Evolutionary conservation across 2,797 vertebrate species (phyloP).

Genomic region (Hydrocynus forskahlii): DNA sequence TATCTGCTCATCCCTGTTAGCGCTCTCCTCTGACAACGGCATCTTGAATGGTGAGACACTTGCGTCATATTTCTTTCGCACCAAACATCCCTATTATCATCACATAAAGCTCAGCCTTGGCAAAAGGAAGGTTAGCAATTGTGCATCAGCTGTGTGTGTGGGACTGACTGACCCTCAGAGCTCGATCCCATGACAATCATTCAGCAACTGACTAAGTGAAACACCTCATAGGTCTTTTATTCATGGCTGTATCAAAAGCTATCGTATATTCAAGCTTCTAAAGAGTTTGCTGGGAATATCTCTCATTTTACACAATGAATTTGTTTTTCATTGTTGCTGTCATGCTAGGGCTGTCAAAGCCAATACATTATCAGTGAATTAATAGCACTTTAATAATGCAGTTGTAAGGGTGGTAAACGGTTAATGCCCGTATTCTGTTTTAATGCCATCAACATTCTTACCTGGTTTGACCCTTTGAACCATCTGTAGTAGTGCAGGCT

Average conservation of each 20-base stretch:
- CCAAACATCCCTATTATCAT: conserved; percentile 24
- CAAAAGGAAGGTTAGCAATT: neutral
- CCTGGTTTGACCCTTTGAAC: no score
- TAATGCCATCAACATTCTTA: no score
- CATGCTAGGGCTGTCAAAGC: no score
- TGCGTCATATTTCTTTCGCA: conserved; percentile 16
- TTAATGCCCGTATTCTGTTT: no score
- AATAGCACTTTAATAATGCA: no score
- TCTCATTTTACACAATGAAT: neutral
- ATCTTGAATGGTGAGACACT: conserved; percentile 8
- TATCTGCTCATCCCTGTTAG: conserved; percentile 8
- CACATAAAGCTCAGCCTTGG: conserved; percentile 6
- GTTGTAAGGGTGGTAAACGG: no score
- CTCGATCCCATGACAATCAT: neutral
- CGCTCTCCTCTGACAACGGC: neutral
- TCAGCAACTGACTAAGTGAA: neutral
- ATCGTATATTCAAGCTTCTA: neutral
- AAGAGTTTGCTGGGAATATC: neutral
- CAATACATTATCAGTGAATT: no score
- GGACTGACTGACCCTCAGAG: conserved; percentile 1
- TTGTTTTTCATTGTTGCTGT: no score
- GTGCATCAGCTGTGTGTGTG: no score
- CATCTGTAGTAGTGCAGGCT: no score
- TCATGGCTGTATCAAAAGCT: neutral
- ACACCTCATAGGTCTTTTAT: neutral